Evolutionary conservation across 2,888 invertebrate genomes (phyloP).

Genomic region (Zhuqinia jingwanae): DNA sequence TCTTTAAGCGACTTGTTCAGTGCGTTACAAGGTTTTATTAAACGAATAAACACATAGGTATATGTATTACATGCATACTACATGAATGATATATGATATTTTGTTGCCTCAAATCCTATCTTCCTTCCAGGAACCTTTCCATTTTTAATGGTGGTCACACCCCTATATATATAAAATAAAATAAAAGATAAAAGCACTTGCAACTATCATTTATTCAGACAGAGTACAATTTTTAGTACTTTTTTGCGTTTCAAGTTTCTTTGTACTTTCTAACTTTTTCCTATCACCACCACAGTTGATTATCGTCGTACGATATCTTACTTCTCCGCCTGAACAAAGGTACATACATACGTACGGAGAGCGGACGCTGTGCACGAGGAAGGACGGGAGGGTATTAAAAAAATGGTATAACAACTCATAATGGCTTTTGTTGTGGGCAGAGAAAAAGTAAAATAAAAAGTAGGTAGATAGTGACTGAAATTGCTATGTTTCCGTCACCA

Average conservation of each 20-base stretch:
- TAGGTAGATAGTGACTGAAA: conserved; percentile 26
- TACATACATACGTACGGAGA: background rate
- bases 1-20: no score
- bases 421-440: conserved; percentile 12
- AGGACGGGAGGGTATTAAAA: conserved; percentile 34
- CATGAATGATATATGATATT: background rate
- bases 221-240: conserved; percentile 51
- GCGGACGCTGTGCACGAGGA: background rate
- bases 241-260: conserved; percentile 28
- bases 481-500: conserved; percentile 48
- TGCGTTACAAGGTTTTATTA: no score
- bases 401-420: conserved; percentile 31
- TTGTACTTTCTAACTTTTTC: background rate
- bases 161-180: no score
- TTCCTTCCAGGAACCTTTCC: conserved; percentile 39
- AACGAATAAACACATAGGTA: no score
- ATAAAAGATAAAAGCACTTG: conserved; percentile 54
- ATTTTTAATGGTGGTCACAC: conserved; percentile 60
- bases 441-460: background rate
- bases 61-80: background rate
- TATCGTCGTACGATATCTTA: conserved; percentile 9
- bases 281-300: conserved; percentile 36
- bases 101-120: background rate
- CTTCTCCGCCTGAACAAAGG: background rate
- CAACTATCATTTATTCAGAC: conserved; percentile 57